A percentile compares a stretch with the other conserved stretches of the same genome.
phyloP scores from a whole-genome alignment of 2,113 vertebrate species.

The Triplophysa dalaica region DNA sequence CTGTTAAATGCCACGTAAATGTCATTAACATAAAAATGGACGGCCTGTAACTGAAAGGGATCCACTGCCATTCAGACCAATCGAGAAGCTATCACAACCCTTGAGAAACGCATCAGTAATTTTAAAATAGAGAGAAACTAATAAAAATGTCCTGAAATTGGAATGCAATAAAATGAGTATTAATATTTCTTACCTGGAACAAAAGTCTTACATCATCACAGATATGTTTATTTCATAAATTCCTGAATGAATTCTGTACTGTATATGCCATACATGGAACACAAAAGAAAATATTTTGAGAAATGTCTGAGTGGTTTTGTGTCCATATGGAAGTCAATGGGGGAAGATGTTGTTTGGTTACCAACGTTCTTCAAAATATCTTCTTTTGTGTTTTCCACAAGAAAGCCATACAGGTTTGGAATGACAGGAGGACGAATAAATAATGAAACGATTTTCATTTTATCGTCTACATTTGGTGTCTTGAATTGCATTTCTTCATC shows the following conservation, averaged over 20 bases:
- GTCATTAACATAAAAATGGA: conserved; percentile 39
- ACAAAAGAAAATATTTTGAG: too few species aligned
- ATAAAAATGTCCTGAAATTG: background rate
- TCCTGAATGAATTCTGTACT: too few species aligned
- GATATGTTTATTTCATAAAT: background rate
- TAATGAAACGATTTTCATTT: background rate
- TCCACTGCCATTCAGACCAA: background rate
- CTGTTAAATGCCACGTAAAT: conserved; percentile 42
- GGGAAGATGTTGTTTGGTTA: too few species aligned
- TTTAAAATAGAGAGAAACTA: too few species aligned
- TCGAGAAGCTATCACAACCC: background rate
- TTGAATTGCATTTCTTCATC: conserved; percentile 12
- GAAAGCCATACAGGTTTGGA: too few species aligned
- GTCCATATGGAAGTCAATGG: too few species aligned
- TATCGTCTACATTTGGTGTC: conserved; percentile 22
- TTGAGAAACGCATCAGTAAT: background rate
- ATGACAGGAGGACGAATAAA: too few species aligned
- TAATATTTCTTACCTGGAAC: too few species aligned
- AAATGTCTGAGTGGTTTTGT: too few species aligned
- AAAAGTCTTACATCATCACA: background rate
- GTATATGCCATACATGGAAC: too few species aligned
- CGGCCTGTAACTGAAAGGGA: background rate
- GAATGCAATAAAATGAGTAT: background rate
- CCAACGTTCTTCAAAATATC: too few species aligned
- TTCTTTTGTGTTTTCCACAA: too few species aligned